Evolutionary conservation across 2,113 vertebrate genomes (phyloP), one percentile per base, ranked within the genome.

Genomic region (Potamarius usumacintae): DNA sequence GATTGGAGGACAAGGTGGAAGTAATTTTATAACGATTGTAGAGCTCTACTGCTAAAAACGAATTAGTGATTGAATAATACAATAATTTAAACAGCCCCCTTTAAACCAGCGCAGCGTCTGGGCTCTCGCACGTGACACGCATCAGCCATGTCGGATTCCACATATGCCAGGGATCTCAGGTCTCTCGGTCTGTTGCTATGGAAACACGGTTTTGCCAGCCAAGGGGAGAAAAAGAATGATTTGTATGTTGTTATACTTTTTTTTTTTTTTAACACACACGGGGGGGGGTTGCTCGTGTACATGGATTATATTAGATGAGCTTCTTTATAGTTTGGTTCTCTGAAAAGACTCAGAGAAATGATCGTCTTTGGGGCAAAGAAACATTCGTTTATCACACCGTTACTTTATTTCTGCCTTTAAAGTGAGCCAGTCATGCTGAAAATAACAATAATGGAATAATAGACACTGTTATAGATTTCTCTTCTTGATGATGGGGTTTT

Each of bases 161-260:
- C 63, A 82, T 55, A 67, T 57, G 79, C 81, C 67, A 27, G 57
- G 57, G 87, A 85, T 87, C 83, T 90, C 60, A 11, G 65, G 62
- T 79, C 85, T 88, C 82, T 89, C n/a, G 55, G 62, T 82, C 71
- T 78, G 90, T 91, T 88, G 77, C 90, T 82, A 90, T 90, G 90
- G 90, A 82, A 90, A 91, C 89, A 80, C 57, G 72, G 60, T 78
- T 85, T 67, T 82, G 82, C 52, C 25, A 77, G 50, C 65, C 20
- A 60, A 60, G 62, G 60, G 74, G 58, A 82, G 76, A 72, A 60
- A 15, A 84, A 63, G 52, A 91, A 62, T 83, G 80, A 91, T 88
- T 80, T 48, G 69, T 85, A 58, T 76, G 53, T 90, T 88, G 53
- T 15, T 77, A 82, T 85, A 42, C 65, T 15, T 79, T 2, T 87